A percentile compares a stretch with the other conserved stretches of the same genome.
These are phyloP conservation scores for Stegana nigrithorax DNA, from an alignment of 2,888 invertebrate species.

Conservation along the genomic window DNA sequence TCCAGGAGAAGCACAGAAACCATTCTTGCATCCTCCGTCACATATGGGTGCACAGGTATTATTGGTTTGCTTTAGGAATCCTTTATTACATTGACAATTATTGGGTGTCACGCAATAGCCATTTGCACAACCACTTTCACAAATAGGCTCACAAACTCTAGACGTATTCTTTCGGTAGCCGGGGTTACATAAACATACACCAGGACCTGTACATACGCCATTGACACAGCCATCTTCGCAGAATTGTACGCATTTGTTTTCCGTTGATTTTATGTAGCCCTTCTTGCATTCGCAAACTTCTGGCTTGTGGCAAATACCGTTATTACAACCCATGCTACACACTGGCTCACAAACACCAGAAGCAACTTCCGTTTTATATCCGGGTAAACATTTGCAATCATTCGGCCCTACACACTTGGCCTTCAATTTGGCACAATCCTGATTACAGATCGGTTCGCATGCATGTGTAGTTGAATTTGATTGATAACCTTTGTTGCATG, in stretches of 20 bases:
- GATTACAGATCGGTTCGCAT: slow-evolving; percentile 52
- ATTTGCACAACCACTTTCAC: slow-evolving; percentile 37
- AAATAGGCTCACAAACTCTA: slow-evolving; percentile 20
- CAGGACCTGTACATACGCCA: slow-evolving; percentile 74
- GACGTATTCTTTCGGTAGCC: slow-evolving; percentile 69
- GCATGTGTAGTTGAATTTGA: slow-evolving; percentile 51
- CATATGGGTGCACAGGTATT: slow-evolving; percentile 27
- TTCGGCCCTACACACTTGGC: slow-evolving; percentile 33
- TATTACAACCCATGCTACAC: slow-evolving; percentile 38
- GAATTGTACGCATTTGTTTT: slow-evolving; percentile 30
- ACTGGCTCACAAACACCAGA: slow-evolving; percentile 34
- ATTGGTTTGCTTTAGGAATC: slow-evolving; percentile 66
- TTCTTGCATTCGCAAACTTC: slow-evolving; percentile 35
- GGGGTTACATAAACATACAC: slow-evolving; percentile 76
- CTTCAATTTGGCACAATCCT: slow-evolving; percentile 16
- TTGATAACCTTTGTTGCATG: slow-evolving; percentile 71
- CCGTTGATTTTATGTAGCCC: slow-evolving; percentile 24
- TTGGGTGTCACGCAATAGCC: slow-evolving; percentile 71
- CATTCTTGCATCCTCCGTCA: slow-evolving; percentile 39
- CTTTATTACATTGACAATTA: slow-evolving; percentile 77
- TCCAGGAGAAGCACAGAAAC: slow-evolving; percentile 52
- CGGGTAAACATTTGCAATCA: slow-evolving; percentile 25
- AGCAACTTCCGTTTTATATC: slow-evolving; percentile 13
- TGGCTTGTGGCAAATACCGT: slow-evolving; percentile 40
- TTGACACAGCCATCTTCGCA: slow-evolving; percentile 52